Conservation (phyloP, 2,888 invertebrate genomes). For the Pediacus dermestoides region DNA sequence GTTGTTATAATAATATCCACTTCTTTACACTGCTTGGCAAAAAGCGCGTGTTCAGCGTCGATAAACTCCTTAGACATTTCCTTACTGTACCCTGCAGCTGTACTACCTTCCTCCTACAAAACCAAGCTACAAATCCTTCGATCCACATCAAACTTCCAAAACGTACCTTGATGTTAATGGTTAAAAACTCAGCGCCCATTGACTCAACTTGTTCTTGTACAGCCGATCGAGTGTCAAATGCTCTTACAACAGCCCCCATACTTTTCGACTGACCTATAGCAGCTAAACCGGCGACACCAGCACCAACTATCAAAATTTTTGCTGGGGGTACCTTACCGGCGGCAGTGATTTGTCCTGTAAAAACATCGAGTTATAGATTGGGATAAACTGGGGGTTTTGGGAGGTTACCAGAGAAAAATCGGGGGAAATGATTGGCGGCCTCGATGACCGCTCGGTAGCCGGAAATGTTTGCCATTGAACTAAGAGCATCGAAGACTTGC, state of each 20-base stretch:
- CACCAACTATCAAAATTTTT: conserved; percentile 83
- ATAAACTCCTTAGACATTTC: conserved; percentile 85
- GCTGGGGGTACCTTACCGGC: conserved; percentile 88
- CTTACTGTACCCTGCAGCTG: conserved; percentile 77
- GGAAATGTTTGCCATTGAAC: conserved; percentile 88
- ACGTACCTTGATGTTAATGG: conserved; percentile 67
- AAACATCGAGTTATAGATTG: background rate
- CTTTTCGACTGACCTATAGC: conserved; percentile 81
- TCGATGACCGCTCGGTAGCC: conserved; percentile 87
- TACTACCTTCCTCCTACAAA: conserved; percentile 65
- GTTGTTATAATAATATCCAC: conserved; percentile 88
- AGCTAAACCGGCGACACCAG: conserved; percentile 84
- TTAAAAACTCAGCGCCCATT: conserved; percentile 83
- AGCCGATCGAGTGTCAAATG: conserved; percentile 81
- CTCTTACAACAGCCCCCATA: conserved; percentile 87
- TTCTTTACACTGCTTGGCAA: conserved; percentile 80
- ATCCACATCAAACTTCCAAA: too few relatives aligned
- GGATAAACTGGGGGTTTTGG: conserved; percentile 5
- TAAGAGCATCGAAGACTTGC: conserved; percentile 85
- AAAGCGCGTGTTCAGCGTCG: conserved; percentile 78
- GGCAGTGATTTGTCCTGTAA: conserved; percentile 81
- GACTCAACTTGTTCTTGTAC: conserved; percentile 84
- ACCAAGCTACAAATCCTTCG: too few relatives aligned
- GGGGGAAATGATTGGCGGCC: conserved; percentile 84
- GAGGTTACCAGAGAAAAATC: conserved; percentile 76